Evolutionary conservation across 2,113 vertebrate genomes (phyloP).

Genomic region (Malurus alboscapulatus): DNA sequence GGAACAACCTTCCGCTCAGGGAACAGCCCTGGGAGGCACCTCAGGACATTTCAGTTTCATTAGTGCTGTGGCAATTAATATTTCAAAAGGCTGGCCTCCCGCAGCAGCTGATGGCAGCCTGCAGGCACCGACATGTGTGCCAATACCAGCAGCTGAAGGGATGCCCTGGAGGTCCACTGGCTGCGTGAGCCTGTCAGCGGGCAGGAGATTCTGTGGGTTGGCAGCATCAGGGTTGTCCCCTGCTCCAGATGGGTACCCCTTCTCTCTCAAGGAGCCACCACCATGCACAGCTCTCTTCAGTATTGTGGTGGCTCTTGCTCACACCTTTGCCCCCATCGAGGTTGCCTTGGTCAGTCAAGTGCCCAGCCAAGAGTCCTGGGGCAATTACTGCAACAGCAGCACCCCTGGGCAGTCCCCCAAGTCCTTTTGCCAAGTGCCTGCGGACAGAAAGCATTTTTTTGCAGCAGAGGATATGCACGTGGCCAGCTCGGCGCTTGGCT

Average conservation of each 20-base stretch:
- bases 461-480: not conserved
- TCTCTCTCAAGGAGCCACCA: not conserved
- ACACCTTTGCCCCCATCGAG: fast-evolving
- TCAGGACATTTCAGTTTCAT: not conserved
- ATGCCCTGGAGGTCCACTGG: not conserved
- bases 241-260: not conserved
- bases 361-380: not conserved
- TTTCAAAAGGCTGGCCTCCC: constrained; percentile 7
- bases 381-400: not conserved
- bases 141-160: not conserved
- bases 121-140: not conserved
- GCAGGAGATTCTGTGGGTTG: not conserved
- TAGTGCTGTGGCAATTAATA: not conserved
- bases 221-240: not conserved
- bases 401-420: fast-evolving
- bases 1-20: not conserved
- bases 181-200: not conserved
- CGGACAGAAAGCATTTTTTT: not conserved
- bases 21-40: not conserved
- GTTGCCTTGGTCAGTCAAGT: not conserved
- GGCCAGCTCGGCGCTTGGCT: not conserved
- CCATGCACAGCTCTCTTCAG: fast-evolving
- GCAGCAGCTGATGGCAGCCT: not conserved
- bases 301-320: not conserved
- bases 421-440: not conserved